Evolutionary conservation across 2,113 vertebrate genomes (phyloP).

Genomic region (Takifugu flavidus): DNA sequence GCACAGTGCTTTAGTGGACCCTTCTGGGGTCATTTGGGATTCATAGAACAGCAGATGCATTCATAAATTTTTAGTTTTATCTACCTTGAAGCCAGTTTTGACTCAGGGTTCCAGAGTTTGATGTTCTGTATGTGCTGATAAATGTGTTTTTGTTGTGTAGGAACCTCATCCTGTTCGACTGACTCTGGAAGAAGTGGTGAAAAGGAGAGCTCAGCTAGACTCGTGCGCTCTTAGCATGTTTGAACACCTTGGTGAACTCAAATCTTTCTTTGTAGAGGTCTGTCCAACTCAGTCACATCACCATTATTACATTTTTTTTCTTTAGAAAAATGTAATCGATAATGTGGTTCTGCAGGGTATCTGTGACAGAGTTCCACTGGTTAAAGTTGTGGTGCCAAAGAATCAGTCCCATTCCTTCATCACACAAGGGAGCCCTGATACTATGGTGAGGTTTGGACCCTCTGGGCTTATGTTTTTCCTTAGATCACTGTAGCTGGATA

Average conservation of each 20-base stretch:
- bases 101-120: neutral
- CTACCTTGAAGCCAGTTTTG: neutral
- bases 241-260: conserved; percentile 88
- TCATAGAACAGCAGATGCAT: too few relatives aligned
- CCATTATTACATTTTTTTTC: neutral
- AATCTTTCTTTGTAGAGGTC: conserved; percentile 98
- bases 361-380: conserved; percentile 87
- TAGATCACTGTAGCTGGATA: too few relatives aligned
- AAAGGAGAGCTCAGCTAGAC: conserved; percentile 83
- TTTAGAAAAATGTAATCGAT: neutral
- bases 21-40: too few relatives aligned
- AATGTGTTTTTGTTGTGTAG: conserved; percentile 58
- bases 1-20: too few relatives aligned
- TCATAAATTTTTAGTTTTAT: neutral
- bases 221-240: conserved; percentile 85
- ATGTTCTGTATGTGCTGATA: neutral
- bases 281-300: neutral
- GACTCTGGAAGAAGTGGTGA: conserved; percentile 87
- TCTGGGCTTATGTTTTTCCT: neutral
- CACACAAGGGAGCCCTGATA: conserved; percentile 94
- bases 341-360: conserved; percentile 80
- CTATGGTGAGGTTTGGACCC: conserved; percentile 79
- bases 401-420: conserved; percentile 97
- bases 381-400: conserved; percentile 90
- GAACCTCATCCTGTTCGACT: conserved; percentile 92